Conservation (phyloP, 2,888 invertebrate genomes). For the Barypeithes pellucidus region DNA sequence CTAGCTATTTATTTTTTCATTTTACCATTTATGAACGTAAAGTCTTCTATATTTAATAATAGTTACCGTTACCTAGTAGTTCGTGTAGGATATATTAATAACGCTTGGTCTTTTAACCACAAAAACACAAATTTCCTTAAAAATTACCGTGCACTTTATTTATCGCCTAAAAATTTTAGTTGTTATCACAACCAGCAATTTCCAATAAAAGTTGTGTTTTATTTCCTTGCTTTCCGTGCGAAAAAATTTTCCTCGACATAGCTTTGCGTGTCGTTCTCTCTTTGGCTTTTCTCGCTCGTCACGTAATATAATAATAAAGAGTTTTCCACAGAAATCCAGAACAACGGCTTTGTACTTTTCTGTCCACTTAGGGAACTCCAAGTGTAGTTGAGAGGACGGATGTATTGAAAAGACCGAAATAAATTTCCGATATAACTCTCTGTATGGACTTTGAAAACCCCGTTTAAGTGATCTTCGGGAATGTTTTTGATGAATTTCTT, state of each 20-base stretch:
- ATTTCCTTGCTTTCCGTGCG: conserved; percentile 15
- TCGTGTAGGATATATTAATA: too few relatives aligned
- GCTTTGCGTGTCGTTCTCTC: conserved; percentile 11
- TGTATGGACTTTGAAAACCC: conserved; percentile 2
- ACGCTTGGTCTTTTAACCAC: neutral
- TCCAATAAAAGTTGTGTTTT: neutral
- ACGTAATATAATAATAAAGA: conserved; percentile 38
- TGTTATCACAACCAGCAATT: neutral
- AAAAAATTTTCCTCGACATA: conserved; percentile 5
- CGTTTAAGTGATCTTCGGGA: neutral
- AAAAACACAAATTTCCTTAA: neutral
- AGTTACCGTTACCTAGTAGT: too few relatives aligned
- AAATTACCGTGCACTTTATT: neutral
- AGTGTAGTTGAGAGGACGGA: conserved; percentile 20
- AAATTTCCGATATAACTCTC: conserved; percentile 22
- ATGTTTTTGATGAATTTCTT: neutral
- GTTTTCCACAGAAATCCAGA: conserved; percentile 11
- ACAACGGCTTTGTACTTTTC: conserved; percentile 27
- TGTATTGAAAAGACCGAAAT: conserved; percentile 18
- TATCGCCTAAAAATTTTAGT: neutral
- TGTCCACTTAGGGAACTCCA: conserved; percentile 1
- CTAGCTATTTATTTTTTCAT: too few relatives aligned
- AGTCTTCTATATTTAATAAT: too few relatives aligned
- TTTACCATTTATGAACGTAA: too few relatives aligned
- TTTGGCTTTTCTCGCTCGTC: conserved; percentile 20